Conservation (phyloP, 1,140 invertebrate genomes). For the Euwallacea fornicatus region DNA sequence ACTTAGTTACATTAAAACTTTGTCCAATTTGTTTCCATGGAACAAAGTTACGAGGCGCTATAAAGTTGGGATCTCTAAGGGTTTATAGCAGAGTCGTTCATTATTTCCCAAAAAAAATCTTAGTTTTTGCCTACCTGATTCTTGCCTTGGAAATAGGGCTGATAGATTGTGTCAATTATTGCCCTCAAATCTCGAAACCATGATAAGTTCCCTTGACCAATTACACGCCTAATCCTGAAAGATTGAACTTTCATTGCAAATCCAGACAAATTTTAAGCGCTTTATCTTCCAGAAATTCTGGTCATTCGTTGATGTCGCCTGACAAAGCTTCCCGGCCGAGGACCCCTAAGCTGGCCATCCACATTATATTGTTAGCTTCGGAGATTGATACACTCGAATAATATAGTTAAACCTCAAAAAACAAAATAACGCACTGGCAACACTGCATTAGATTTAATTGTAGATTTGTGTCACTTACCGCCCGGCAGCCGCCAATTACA, state of each 20-base stretch:
- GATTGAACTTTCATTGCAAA: conserved; percentile 17
- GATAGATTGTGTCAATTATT: background rate
- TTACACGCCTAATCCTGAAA: conserved; percentile 9
- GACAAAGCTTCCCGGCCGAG: conserved; percentile 4
- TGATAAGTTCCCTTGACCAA: background rate
- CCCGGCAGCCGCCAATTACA: too few species aligned
- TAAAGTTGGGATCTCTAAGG: background rate
- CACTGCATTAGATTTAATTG: too few species aligned
- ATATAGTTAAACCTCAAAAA: too few species aligned
- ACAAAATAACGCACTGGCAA: too few species aligned
- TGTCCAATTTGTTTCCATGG: conserved; percentile 11
- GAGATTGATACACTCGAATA: background rate
- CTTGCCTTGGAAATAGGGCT: background rate
- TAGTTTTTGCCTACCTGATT: too few species aligned
- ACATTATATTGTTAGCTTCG: background rate
- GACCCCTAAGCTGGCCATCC: background rate
- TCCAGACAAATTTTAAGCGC: conserved; percentile 15
- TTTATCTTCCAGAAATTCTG: conserved; percentile 11
- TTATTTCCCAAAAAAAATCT: too few species aligned
- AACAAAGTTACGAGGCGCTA: conserved; percentile 1
- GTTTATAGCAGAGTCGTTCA: too few species aligned
- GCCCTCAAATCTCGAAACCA: background rate
- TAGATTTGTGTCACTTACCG: too few species aligned
- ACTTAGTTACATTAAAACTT: conserved; percentile 23
- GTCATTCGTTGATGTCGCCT: conserved; percentile 6